Percentiles rank a stretch among this genome's conserved stretches.
Conservation (phyloP, 1,140 invertebrate genomes). For the Bombus waltoni region DNA sequence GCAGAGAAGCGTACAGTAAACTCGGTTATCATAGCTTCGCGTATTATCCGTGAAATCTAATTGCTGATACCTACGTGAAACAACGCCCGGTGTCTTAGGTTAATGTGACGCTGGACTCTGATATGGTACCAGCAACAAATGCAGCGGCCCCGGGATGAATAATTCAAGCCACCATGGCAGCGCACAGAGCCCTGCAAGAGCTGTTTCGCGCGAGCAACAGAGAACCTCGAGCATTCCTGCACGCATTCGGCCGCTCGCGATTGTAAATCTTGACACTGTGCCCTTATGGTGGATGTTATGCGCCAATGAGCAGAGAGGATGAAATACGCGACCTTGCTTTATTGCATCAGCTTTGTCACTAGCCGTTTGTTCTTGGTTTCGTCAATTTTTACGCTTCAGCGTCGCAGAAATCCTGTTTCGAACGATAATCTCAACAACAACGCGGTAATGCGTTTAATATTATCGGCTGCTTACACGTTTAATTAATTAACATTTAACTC, state of each 20-base stretch:
- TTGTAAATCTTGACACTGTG: slow-evolving; percentile 77
- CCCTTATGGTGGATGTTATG: slow-evolving; percentile 77
- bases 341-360: slow-evolving; percentile 71
- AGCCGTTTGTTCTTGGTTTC: slow-evolving; percentile 40
- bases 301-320: slow-evolving; percentile 76
- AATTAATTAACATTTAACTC: no score
- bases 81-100: slow-evolving; percentile 68
- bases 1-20: slow-evolving; percentile 34
- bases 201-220: slow-evolving; percentile 65
- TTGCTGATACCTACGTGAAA: slow-evolving; percentile 71
- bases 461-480: no score
- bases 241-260: slow-evolving; percentile 76
- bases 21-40: slow-evolving; percentile 50
- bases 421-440: not conserved
- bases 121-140: slow-evolving; percentile 71
- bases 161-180: slow-evolving; percentile 77
- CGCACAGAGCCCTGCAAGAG: slow-evolving; percentile 61
- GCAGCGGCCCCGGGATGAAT: slow-evolving; percentile 78
- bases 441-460: no score
- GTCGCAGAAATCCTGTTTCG: no score
- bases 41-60: slow-evolving; percentile 72
- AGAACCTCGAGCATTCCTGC: slow-evolving; percentile 78
- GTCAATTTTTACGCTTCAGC: slow-evolving; percentile 29
- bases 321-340: slow-evolving; percentile 74
- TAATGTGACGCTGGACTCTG: slow-evolving; percentile 65